Conservation (phyloP, 2,888 invertebrate genomes). For the Ormyrus pomaceus region DNA sequence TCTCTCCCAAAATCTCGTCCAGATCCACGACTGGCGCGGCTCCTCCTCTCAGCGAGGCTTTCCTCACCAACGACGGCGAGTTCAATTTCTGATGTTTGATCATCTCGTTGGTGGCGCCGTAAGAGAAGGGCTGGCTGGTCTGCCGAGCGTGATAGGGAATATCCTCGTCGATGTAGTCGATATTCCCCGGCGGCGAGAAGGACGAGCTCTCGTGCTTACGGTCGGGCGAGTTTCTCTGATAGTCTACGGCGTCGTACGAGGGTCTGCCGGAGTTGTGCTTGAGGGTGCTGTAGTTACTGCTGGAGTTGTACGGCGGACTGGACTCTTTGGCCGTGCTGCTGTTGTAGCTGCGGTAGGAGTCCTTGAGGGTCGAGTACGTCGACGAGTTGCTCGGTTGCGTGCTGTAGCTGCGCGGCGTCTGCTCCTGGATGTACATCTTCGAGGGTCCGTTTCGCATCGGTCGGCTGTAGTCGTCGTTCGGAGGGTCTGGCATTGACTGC, state of each 20-base stretch:
- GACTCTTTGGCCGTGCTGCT: constrained; percentile 67
- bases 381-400: constrained; percentile 69
- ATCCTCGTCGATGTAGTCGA: constrained; percentile 79
- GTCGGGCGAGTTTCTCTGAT: constrained; percentile 64
- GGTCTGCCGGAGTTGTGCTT: constrained; percentile 58
- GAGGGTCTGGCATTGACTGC: constrained; percentile 74
- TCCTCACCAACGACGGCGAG: constrained; percentile 90
- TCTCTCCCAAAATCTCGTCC: constrained; percentile 71
- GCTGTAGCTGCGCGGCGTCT: constrained; percentile 66
- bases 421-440: constrained; percentile 71
- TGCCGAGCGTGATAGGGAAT: constrained; percentile 95
- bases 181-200: constrained; percentile 74
- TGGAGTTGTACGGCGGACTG: constrained; percentile 67
- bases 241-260: constrained; percentile 64
- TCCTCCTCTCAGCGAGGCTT: constrained; percentile 76
- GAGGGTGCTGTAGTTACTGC: constrained; percentile 69
- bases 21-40: constrained; percentile 71
- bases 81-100: constrained; percentile 86
- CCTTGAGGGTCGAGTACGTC: constrained; percentile 71
- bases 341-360: constrained; percentile 70
- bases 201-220: constrained; percentile 65
- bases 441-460: constrained; percentile 63
- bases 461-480: constrained; percentile 67
- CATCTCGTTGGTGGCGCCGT: constrained; percentile 86
- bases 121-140: constrained; percentile 92